Base-by-base conservation (phyloP, 2,797 vertebrate genomes). In the Sebastes kiyomatsui region DNA sequence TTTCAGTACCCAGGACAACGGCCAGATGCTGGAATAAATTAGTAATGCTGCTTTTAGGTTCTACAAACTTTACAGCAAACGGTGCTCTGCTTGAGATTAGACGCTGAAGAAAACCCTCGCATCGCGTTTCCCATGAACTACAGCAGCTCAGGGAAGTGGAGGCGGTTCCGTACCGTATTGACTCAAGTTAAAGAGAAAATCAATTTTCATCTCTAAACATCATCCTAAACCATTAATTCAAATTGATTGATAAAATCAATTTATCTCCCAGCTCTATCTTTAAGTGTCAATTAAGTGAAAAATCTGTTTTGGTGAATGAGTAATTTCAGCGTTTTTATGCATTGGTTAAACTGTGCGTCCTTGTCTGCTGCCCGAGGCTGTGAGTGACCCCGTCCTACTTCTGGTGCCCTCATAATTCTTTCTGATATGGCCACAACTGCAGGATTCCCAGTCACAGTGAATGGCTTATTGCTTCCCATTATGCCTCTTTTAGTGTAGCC, bases 301-400 rank as follows among this genome's bases (percentile, higher is more conserved):
- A 74, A 59, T 65, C 33, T 54, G 52, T 72, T 67, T 79, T 74
- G 4, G 23, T 62, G 60, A 78, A 69, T 68, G 59, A 74, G 54
- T 72, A 54, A 42, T 65, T 59, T 75, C 46, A 72, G 1, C 9
- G 70, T 64, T 70, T 69, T 60, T 46, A 61, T 66, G 73, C 54
- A 28, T n/a, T 65, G 13, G 27, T 80, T 22, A 46, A 58, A 5
- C 33, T 49, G 16, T 58, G 22, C 13, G 13, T 32, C 16, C 16
- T 11, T 28, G 6, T 61, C 58, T 65, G 56, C 28, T 67, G 55
- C 79, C 64, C 1, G 6, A 73, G 75, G 87, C 78, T 82, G 25
- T 1, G 11, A 65, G 9, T 22, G 52, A 22, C 52, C 52, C n/a
- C 3, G 8, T 75, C 67, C 59, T 64, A 18, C 49, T 42, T 49